Evolutionary conservation across 2,888 invertebrate genomes (phyloP).

Genomic region (Acleris emargana): DNA sequence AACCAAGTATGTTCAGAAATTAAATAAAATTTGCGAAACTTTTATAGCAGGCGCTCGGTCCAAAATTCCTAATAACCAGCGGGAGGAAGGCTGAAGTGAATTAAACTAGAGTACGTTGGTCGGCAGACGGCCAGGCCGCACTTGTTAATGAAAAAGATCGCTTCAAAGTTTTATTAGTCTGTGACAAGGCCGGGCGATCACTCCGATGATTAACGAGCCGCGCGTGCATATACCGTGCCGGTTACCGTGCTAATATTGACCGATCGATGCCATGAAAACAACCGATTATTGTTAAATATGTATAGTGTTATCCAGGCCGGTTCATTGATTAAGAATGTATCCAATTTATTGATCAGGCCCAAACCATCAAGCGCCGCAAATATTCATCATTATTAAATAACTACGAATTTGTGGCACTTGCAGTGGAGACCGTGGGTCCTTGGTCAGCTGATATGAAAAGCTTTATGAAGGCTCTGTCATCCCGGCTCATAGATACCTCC

Average conservation of each 20-base stretch:
- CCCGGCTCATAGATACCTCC: no score
- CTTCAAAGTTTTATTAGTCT: slow-evolving; percentile 53
- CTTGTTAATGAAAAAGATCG: slow-evolving; percentile 59
- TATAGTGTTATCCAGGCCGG: slow-evolving; percentile 8
- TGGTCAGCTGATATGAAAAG: no score
- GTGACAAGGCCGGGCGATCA: slow-evolving; percentile 29
- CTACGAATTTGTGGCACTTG: no score
- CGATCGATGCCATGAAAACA: slow-evolving; percentile 46
- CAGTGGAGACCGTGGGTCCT: no score
- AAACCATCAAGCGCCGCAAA: no score
- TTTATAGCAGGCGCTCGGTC: slow-evolving; percentile 44
- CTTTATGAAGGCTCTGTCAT: no score
- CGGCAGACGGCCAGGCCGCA: slow-evolving; percentile 49
- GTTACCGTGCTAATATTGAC: slow-evolving; percentile 50
- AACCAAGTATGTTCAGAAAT: slow-evolving; percentile 3
- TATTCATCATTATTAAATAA: no score
- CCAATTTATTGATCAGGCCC: no score
- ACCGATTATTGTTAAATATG: slow-evolving; percentile 40
- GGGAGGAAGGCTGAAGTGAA: slow-evolving; percentile 50
- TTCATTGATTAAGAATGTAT: neutral
- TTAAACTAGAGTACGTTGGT: slow-evolving; percentile 51
- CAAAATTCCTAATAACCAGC: slow-evolving; percentile 46
- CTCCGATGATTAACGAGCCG: slow-evolving; percentile 54
- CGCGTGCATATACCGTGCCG: slow-evolving; percentile 45
- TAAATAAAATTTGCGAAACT: slow-evolving; percentile 35